Conservation (phyloP, 2,797 vertebrate species). For the Fringilla coelebs region DNA sequence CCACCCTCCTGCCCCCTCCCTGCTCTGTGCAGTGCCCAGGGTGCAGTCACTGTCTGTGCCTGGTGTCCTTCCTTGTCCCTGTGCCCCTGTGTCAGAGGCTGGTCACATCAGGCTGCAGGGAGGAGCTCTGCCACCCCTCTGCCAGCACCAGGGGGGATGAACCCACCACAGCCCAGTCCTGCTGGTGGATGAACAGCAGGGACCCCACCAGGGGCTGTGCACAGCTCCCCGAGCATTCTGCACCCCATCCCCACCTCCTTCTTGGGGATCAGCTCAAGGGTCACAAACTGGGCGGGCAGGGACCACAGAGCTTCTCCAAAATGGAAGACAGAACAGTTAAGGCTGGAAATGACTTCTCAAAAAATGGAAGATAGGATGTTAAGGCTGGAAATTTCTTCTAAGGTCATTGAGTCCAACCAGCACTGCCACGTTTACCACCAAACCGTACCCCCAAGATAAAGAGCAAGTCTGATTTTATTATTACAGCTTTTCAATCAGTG, state of each 20-base stretch:
- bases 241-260: neutral
- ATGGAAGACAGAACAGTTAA: neutral
- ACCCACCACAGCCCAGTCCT: neutral
- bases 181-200: neutral
- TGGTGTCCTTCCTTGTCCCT: neutral
- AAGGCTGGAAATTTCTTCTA: neutral
- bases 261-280: neutral
- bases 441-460: neutral
- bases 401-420: fast-evolving
- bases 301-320: neutral
- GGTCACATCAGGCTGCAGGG: neutral
- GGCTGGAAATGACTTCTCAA: neutral
- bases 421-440: neutral
- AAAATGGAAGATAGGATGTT: neutral
- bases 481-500: neutral
- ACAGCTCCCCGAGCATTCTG: fast-evolving
- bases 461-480: neutral
- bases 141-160: neutral
- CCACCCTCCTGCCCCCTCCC: neutral
- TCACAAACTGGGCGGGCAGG: neutral
- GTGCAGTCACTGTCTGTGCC: fast-evolving
- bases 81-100: fast-evolving
- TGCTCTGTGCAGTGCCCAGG: neutral
- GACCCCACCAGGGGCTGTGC: neutral
- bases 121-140: neutral